Percentiles rank a stretch among this genome's conserved stretches.
These are phyloP conservation scores for Campoletis sonorensis DNA, from an alignment of 1,140 invertebrate species.

Conservation along the genomic window DNA sequence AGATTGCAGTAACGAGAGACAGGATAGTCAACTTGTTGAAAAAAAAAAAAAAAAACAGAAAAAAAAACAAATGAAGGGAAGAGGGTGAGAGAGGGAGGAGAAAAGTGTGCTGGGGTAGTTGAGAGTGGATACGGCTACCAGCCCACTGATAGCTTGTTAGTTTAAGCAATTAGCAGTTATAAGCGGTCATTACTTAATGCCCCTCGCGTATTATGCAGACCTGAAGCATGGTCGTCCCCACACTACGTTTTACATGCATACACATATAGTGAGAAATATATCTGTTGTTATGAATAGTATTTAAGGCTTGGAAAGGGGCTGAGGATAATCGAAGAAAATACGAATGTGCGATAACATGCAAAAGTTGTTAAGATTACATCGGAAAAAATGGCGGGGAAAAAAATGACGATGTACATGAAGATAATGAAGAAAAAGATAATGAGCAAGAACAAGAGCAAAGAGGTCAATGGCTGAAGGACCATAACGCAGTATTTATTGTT, in stretches of 20 bases:
- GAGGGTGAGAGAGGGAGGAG: not conserved
- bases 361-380: constrained; percentile 27
- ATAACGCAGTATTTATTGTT: not conserved
- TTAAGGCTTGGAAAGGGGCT: constrained; percentile 11
- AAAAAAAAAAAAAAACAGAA: not conserved
- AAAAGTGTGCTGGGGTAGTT: constrained; percentile 16
- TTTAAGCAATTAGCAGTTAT: constrained; percentile 47
- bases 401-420: constrained; percentile 33
- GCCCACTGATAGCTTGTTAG: constrained; percentile 40
- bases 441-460: constrained; percentile 48
- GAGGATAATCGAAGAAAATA: constrained; percentile 21
- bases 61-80: too few species aligned
- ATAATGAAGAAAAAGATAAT: constrained; percentile 41
- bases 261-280: not conserved
- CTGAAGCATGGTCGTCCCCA: not conserved
- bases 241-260: not conserved
- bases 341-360: constrained; percentile 38
- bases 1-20: constrained; percentile 21
- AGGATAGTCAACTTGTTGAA: constrained; percentile 31
- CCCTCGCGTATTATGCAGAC: constrained; percentile 17
- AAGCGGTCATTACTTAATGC: constrained; percentile 45
- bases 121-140: constrained; percentile 18
- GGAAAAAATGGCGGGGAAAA: not conserved
- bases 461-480: constrained; percentile 47
- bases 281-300: constrained; percentile 14